Evolutionary conservation across 2,113 vertebrate species (phyloP).

Genomic region (Poecile atricapillus): DNA sequence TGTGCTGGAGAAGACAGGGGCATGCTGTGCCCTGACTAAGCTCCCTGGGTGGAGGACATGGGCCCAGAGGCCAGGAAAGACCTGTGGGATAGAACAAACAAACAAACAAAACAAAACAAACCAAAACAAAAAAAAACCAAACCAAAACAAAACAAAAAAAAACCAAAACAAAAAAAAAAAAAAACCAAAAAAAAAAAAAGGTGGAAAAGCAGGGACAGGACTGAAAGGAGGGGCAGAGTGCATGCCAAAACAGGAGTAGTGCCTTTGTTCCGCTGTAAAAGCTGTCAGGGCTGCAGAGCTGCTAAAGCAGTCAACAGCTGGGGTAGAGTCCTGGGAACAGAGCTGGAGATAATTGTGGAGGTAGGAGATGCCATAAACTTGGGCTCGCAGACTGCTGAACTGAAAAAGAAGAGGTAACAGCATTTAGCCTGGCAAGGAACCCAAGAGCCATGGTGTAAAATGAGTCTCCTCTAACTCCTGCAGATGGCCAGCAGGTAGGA

Average conservation of each 20-base stretch:
- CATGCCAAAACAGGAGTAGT: background rate
- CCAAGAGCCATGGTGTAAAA: background rate
- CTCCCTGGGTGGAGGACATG: background rate
- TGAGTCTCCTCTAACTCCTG: background rate
- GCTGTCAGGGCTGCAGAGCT: background rate
- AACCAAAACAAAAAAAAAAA: background rate
- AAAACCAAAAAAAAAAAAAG: background rate
- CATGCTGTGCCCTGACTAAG: background rate
- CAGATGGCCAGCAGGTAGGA: background rate
- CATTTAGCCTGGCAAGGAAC: background rate
- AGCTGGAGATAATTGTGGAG: background rate
- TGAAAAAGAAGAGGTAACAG: background rate
- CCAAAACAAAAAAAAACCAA: too few relatives aligned
- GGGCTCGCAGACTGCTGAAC: background rate
- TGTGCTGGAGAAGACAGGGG: background rate
- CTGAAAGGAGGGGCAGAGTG: background rate
- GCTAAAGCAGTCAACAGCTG: background rate
- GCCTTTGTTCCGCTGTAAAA: background rate
- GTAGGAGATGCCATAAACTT: background rate
- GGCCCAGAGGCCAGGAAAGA: background rate
- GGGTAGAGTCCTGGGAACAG: background rate
- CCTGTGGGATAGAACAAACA: background rate
- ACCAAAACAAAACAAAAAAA: too few relatives aligned
- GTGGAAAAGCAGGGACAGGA: background rate
- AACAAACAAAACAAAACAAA: background rate